Conservation (phyloP, 2,797 vertebrate species). For the Poecilia velifera region DNA sequence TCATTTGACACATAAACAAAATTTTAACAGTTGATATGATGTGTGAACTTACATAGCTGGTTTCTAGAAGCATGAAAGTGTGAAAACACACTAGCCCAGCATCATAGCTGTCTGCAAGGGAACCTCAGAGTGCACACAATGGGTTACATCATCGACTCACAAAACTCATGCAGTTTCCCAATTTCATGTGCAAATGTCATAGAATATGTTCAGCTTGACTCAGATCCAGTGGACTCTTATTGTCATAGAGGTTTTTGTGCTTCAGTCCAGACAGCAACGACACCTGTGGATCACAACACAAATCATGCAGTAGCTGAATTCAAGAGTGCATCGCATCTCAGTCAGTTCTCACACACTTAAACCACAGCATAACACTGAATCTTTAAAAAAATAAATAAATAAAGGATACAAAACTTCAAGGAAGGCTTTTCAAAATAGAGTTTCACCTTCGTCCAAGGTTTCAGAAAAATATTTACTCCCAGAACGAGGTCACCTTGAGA, state of each 20-base stretch:
- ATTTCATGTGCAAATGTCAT: slow-evolving; percentile 23
- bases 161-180: slow-evolving; percentile 6
- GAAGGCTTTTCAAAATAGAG: slow-evolving; percentile 16
- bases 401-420: slow-evolving; percentile 3
- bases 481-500: slow-evolving; percentile 38
- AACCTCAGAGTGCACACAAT: slow-evolving; percentile 8
- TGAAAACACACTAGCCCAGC: slow-evolving; percentile 51
- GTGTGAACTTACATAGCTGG: slow-evolving; percentile 4
- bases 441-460: slow-evolving; percentile 22
- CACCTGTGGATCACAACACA: slow-evolving; percentile 23
- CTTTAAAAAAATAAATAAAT: background rate
- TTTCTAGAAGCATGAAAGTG: slow-evolving; percentile 12
- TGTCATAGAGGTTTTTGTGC: slow-evolving; percentile 1
- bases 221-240: slow-evolving; percentile 19
- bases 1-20: background rate
- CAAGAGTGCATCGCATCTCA: slow-evolving; percentile 6
- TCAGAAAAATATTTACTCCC: slow-evolving; percentile 60
- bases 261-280: slow-evolving; percentile 15
- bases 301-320: slow-evolving; percentile 4
- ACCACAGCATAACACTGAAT: slow-evolving; percentile 17
- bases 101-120: slow-evolving; percentile 65
- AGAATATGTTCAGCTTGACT: slow-evolving; percentile 20
- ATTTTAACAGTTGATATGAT: background rate
- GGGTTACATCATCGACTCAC: slow-evolving; percentile 21
- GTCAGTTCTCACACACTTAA: background rate